Percentiles rank a stretch among this genome's conserved stretches.
phyloP scores from a whole-genome alignment of 1,140 invertebrate species.

The Laupala kohalensis region DNA sequence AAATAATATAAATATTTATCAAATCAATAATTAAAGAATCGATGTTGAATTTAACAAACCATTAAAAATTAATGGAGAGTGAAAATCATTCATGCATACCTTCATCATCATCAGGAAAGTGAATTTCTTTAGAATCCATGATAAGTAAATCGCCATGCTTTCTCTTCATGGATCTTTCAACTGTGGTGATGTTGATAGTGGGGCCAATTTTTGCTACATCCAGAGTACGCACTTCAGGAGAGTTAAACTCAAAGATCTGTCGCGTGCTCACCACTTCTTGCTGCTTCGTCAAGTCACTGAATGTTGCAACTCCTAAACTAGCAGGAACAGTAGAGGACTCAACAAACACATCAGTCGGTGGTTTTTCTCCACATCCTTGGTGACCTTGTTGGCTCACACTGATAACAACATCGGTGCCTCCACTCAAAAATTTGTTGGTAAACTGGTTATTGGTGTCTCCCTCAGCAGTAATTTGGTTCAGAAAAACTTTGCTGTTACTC shows the following conservation, averaged over 20 bases:
- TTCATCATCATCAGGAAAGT: background rate
- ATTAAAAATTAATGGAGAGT: no score
- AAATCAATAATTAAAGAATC: no score
- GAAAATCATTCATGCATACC: background rate
- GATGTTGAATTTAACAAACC: no score
- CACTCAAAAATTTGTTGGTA: background rate
- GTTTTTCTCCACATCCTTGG: background rate
- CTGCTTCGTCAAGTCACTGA: slow-evolving; percentile 13
- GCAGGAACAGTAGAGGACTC: slow-evolving; percentile 1
- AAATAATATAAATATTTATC: no score
- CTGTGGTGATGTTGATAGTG: background rate
- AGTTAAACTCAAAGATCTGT: slow-evolving; percentile 8
- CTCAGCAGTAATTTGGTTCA: background rate
- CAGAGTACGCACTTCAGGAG: background rate
- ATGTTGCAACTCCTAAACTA: background rate
- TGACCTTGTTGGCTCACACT: background rate
- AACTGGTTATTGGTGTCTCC: background rate
- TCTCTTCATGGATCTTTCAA: slow-evolving; percentile 1
- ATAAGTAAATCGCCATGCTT: slow-evolving; percentile 10
- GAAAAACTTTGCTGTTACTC: slow-evolving; percentile 1
- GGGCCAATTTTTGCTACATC: background rate
- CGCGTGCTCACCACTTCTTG: slow-evolving; percentile 24
- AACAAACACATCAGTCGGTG: background rate
- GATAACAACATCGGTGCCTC: background rate
- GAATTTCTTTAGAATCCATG: slow-evolving; percentile 1